These are phyloP conservation scores for Phocoena sinus DNA, from an alignment of 2,113 vertebrate species.

Conservation along the genomic window DNA sequence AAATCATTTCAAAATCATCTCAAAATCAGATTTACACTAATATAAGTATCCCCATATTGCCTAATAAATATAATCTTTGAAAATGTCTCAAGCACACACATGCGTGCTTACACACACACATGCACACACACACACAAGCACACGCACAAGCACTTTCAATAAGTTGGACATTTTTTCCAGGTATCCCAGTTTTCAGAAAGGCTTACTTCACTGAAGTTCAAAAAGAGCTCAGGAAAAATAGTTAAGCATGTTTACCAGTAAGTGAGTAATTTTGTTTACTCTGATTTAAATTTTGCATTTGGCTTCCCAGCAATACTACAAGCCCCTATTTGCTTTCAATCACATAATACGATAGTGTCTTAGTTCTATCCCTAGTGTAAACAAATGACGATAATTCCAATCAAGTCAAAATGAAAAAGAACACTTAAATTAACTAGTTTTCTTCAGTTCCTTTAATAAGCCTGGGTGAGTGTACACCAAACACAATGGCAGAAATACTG, in stretches of 20 bases:
- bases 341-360: conserved; percentile 56
- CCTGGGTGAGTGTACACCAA: conserved; percentile 8
- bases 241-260: conserved; percentile 64
- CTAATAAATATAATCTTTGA: background rate
- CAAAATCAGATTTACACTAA: background rate
- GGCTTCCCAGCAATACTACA: conserved; percentile 31
- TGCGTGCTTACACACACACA: background rate
- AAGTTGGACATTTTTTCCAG: background rate
- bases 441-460: conserved; percentile 57
- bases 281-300: conserved; percentile 57
- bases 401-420: conserved; percentile 68
- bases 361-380: conserved; percentile 55
- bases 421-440: conserved; percentile 65
- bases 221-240: conserved; percentile 36
- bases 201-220: conserved; percentile 8
- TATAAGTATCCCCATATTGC: background rate
- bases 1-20: background rate
- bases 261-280: conserved; percentile 61
- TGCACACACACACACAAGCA: background rate
- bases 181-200: background rate
- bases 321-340: conserved; percentile 67
- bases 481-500: conserved; percentile 56
- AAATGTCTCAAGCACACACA: background rate
- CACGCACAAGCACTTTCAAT: background rate
- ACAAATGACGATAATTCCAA: conserved; percentile 63